Evolutionary conservation across 2,888 invertebrate genomes (phyloP), one percentile per base, ranked within the genome.

Genomic region (Habrosyne pyritoides): DNA sequence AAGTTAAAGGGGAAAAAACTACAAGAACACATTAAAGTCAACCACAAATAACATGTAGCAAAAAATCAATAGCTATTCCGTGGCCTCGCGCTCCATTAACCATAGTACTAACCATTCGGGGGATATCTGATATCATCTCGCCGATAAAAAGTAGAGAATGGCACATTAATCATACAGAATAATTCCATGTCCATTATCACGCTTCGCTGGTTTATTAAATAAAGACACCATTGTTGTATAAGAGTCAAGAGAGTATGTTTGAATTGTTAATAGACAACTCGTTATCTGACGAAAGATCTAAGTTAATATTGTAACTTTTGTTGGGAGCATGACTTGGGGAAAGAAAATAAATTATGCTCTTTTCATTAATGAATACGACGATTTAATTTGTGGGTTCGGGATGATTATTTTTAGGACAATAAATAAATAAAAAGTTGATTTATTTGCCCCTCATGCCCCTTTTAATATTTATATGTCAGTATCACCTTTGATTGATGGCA

Each of bases 1-100:
- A 47, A 55, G 50, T 48, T 12, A 54, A 47, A 49, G 28, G 21
- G 52, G 55, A 59, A 69, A 70, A 61, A 69, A 70, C 59, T 54
- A 61, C 62, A 65, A 65, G 60, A 71, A 64, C 67, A 64, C 61
- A 59, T 66, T 69, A 67, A 64, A 61, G 57, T 21, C 63, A 61
- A 59, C 57, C 62, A 69, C 67, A 63, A 58, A 70, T 67, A 63
- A 67, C 68, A 70, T 62, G 60, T 51, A 46, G 64, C 70, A 80
- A 82, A 83, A 82, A 81, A 74, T 73, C 71, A 71, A 77, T 73
- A 69, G 67, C 59, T 63, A 75, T 73, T 77, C 73, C 71, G 71
- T 72, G 69, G 70, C 69, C 71, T 75, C 69, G 67, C 70, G 68
- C 71, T 72, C 75, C 76, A 83, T 82, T 82, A 78, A 69, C 61